Percentiles rank a stretch among this genome's conserved stretches.
Evolutionary conservation across 2,113 vertebrate species (phyloP).

Genomic region (Nothocercus julius): DNA sequence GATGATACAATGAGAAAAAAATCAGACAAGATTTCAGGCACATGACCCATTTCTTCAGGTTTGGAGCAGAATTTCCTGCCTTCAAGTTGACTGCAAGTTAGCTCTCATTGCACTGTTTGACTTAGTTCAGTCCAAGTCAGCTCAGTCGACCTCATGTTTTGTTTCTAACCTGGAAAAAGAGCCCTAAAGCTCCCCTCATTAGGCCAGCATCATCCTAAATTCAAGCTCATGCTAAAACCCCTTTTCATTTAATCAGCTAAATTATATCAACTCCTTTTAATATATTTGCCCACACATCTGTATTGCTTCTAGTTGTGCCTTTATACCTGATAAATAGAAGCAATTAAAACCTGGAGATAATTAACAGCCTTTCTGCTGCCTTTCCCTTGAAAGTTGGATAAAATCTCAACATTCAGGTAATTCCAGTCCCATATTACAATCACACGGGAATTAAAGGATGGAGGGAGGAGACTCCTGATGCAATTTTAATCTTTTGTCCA

Average conservation of each 20-base stretch:
- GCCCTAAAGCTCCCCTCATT: background rate
- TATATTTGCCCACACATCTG: background rate
- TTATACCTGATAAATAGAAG: background rate
- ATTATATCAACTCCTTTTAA: background rate
- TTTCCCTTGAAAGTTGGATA: rapidly evolving
- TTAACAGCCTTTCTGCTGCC: background rate
- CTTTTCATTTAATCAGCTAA: background rate
- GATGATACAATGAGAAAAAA: conserved; percentile 50
- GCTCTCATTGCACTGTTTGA: background rate
- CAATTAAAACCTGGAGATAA: background rate
- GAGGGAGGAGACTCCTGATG: background rate
- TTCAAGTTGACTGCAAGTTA: background rate
- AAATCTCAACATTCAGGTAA: background rate
- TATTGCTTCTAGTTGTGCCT: background rate
- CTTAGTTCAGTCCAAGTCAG: background rate
- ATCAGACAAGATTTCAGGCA: conserved; percentile 22
- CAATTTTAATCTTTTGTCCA: background rate
- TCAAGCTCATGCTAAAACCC: background rate
- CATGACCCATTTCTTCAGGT: conserved; percentile 4
- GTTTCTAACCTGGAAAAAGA: background rate
- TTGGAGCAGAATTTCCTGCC: conserved; percentile 34
- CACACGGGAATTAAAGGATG: background rate
- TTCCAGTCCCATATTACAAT: background rate
- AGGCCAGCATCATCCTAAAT: background rate
- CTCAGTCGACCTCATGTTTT: background rate